Percentiles rank a stretch among this genome's conserved stretches.
These are phyloP conservation scores for Paracanthobrama guichenoti DNA, from an alignment of 2,113 vertebrate genomes.

Conservation along the genomic window DNA sequence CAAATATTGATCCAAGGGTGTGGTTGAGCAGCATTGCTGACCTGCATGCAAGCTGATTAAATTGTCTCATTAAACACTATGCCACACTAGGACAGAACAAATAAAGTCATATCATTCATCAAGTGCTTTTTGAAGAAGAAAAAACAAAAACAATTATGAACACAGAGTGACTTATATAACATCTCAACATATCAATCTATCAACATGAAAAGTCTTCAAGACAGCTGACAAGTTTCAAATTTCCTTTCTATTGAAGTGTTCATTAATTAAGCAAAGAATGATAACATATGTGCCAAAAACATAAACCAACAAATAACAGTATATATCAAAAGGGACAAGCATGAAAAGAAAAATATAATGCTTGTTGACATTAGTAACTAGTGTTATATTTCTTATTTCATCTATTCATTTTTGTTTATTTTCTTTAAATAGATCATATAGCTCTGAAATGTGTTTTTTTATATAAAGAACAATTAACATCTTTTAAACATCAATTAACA, in stretches of 20 bases:
- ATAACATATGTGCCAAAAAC: conserved; percentile 29
- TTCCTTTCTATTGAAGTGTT: background rate
- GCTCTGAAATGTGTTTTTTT: background rate
- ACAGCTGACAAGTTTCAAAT: background rate
- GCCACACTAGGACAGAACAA: conserved; percentile 3
- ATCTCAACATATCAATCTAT: too few relatives aligned
- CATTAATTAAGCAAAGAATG: conserved; percentile 27
- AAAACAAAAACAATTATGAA: background rate
- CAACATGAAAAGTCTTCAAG: background rate
- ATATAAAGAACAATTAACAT: background rate
- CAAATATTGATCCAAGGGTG: conserved; percentile 29
- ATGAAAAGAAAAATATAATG: conserved; percentile 1
- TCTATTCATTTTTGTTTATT: background rate
- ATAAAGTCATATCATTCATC: conserved; percentile 2
- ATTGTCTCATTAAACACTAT: background rate
- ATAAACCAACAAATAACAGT: conserved; percentile 17
- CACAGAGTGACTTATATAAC: conserved; percentile 8
- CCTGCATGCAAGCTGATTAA: conserved; percentile 61
- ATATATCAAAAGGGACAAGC: background rate
- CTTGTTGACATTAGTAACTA: background rate
- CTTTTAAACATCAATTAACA: too few relatives aligned
- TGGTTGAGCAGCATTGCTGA: conserved; percentile 59
- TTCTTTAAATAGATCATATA: background rate
- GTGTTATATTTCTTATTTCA: background rate
- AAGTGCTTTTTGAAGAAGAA: background rate